Conservation (phyloP, 2,888 invertebrate genomes). For the Drosophila bunnanda region DNA sequence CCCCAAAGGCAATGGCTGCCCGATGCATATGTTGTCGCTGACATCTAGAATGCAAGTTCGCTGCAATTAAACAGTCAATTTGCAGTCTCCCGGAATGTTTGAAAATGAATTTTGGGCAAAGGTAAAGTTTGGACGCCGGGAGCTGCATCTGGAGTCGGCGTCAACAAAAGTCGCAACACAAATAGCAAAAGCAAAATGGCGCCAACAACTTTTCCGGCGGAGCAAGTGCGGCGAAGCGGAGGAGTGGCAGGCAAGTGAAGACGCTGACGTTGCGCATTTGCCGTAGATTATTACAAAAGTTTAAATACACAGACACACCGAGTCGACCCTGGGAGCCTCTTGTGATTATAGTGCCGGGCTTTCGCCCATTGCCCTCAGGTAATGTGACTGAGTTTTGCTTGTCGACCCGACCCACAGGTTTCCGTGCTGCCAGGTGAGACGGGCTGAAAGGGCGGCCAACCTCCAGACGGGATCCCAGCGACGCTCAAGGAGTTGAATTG, state of each 20-base stretch:
- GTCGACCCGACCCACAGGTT: conserved; percentile 49
- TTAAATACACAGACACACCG: conserved; percentile 68
- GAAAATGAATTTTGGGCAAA: conserved; percentile 76
- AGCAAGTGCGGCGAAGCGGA: conserved; percentile 3
- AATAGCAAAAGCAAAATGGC: conserved; percentile 75
- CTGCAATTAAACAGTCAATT: conserved; percentile 78
- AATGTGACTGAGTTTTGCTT: conserved; percentile 65
- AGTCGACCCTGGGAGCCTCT: conserved; percentile 42
- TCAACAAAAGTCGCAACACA: conserved; percentile 75
- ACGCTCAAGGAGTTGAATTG: conserved; percentile 53
- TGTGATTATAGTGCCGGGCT: conserved; percentile 44
- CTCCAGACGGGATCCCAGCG: conserved; percentile 32
- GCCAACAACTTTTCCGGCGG: conserved; percentile 58
- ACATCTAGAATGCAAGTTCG: conserved; percentile 59
- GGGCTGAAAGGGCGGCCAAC: conserved; percentile 26
- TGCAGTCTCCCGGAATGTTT: conserved; percentile 68
- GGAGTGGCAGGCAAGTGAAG: conserved; percentile 45
- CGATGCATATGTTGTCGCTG: conserved; percentile 63
- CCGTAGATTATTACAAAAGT: conserved; percentile 78
- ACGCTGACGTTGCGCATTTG: conserved; percentile 76
- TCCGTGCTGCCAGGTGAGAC: conserved; percentile 3
- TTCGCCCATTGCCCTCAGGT: conserved; percentile 58
- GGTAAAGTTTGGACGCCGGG: conserved; percentile 71
- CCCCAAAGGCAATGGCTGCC: conserved; percentile 20
- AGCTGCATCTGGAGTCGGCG: conserved; percentile 48